Base-by-base conservation (phyloP, 2,888 invertebrate species). In the Agrochola litura region DNA sequence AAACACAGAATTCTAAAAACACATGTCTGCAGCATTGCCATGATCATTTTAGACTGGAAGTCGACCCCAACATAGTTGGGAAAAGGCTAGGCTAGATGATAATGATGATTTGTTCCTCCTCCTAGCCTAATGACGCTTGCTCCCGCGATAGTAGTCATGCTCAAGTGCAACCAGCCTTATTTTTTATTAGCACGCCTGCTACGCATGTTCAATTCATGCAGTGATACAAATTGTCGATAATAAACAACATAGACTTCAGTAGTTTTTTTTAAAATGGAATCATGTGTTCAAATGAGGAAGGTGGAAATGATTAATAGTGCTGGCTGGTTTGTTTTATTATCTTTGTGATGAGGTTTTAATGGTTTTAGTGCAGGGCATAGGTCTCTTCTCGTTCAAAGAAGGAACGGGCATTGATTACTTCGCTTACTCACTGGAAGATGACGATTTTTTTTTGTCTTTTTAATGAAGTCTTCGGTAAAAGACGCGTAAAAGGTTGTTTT, bases 211-310 rank as follows among this genome's bases (percentile, higher is more conserved):
- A 22, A 81, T 2, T 25, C 37, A 19, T 14, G 25, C 61, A 8
- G 6, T 77, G 43, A 41, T 73, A 63, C 30, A 81, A 63, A 63
- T 56, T n/a, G 63, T 37, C n/a, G 30, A 43, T 64, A 54, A 73
- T 77, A 82, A 64, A 78, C 43, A 78, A 43, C 49, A 25, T 14
- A 63, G 49, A 30, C 63, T n/a, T n/a, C 14, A 19, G 1, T n/a
- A 41, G 25, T 58, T 81, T 76, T 49, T 74, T 77, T 4, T 10
- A 75, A 22, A 22, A 64, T 81, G 64, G 43, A 81, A 58, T 81
- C 77, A 56, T 75, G 54, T 63, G 46, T 46, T 46, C 0, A 22
- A 61, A 43, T 30, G 9, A 64, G 81, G 77, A 78, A 78, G 49
- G 61, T 54, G 54, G n/a, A 22, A 19, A 1, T 19, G 16, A 37